phyloP scores from a whole-genome alignment of 2,113 vertebrate genomes.

The Nibea albiflora region DNA sequence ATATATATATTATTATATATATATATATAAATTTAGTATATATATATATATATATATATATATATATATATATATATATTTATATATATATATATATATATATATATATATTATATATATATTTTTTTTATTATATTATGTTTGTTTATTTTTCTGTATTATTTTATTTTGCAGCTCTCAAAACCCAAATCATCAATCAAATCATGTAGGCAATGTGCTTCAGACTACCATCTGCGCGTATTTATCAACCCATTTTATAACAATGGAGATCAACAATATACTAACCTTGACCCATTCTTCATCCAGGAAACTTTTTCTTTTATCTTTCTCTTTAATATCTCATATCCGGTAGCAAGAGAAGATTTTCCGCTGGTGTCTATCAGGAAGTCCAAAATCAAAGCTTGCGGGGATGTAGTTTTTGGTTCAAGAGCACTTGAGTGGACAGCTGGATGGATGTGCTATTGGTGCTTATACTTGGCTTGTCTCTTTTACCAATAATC shows the following conservation, averaged over 20 bases:
- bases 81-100: no score
- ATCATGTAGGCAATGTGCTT: neutral
- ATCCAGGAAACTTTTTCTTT: neutral
- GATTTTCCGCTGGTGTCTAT: neutral
- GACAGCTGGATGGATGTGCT: neutral
- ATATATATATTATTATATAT: no score
- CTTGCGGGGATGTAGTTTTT: neutral
- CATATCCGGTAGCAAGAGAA: neutral
- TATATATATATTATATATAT: no score
- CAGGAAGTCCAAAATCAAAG: conserved; percentile 8
- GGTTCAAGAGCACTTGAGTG: neutral
- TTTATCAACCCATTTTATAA: neutral
- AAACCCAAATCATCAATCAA: neutral
- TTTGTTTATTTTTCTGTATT: no score
- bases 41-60: no score
- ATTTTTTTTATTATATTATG: no score
- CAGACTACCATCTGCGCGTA: neutral
- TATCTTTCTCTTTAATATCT: neutral
- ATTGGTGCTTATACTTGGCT: neutral
- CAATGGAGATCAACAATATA: neutral
- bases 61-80: no score
- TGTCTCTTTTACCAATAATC: neutral
- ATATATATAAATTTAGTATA: no score
- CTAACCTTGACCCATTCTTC: neutral
- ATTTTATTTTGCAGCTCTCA: neutral